Conservation (phyloP, 2,888 invertebrate species). For the Seira sanloemensis region DNA sequence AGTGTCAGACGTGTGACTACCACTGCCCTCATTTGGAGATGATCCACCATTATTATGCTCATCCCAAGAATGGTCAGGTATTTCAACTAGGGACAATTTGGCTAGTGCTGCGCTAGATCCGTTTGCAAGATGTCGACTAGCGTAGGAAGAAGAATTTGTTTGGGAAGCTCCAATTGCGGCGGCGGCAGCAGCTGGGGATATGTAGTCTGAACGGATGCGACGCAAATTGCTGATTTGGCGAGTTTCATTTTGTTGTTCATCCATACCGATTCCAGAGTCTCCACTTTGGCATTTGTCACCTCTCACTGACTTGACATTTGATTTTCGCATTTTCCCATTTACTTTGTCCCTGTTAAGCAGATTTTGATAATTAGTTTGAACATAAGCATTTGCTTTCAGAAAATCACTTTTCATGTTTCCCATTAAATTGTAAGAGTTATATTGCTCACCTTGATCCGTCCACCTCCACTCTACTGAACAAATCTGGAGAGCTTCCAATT, state of each 20-base stretch:
- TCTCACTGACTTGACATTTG: slow-evolving; percentile 82
- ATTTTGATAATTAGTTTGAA: neutral
- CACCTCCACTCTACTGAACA: slow-evolving; percentile 56
- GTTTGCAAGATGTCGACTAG: slow-evolving; percentile 35
- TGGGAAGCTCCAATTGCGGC: neutral
- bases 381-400: too few relatives aligned
- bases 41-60: slow-evolving; percentile 38
- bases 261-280: slow-evolving; percentile 85
- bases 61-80: slow-evolving; percentile 71
- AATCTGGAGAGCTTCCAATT: slow-evolving; percentile 71
- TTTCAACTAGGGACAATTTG: slow-evolving; percentile 71
- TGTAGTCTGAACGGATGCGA: slow-evolving; percentile 68
- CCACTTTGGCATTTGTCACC: slow-evolving; percentile 85
- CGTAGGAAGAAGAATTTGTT: slow-evolving; percentile 16
- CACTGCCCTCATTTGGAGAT: slow-evolving; percentile 38
- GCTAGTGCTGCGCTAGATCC: slow-evolving; percentile 52
- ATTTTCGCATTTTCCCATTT: slow-evolving; percentile 81
- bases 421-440: too few relatives aligned
- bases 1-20: slow-evolving; percentile 47
- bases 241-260: slow-evolving; percentile 74
- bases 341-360: slow-evolving; percentile 52
- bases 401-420: too few relatives aligned
- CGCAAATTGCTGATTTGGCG: slow-evolving; percentile 56
- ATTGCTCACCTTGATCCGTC: slow-evolving; percentile 57
- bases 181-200: slow-evolving; percentile 30